Evolutionary conservation across 2,113 vertebrate genomes (phyloP).

Genomic region (Melanerpes aurifrons): DNA sequence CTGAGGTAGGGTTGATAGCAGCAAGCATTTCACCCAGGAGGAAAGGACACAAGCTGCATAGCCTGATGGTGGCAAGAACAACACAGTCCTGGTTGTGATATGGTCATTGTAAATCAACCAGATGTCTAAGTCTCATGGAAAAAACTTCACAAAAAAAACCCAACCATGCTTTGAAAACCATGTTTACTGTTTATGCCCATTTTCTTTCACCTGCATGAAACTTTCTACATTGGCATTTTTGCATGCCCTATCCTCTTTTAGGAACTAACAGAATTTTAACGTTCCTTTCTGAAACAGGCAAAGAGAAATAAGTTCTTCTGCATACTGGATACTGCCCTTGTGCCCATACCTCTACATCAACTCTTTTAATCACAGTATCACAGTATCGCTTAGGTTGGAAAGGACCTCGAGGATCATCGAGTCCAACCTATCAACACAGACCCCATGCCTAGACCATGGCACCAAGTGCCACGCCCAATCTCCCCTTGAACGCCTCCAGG

Average conservation of each 20-base stretch:
- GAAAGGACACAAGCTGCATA: not conserved
- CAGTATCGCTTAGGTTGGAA: no score
- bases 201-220: not conserved
- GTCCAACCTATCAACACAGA: no score
- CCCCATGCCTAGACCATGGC: no score
- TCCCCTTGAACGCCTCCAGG: no score
- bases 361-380: not conserved
- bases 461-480: no score
- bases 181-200: not conserved
- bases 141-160: not conserved
- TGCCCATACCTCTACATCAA: not conserved
- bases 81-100: not conserved
- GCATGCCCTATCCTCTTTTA: not conserved
- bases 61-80: not conserved
- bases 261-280: not conserved
- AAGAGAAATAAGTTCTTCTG: not conserved
- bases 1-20: not conserved
- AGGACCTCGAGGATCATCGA: no score
- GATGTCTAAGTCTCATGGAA: not conserved
- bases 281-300: not conserved
- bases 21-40: not conserved
- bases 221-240: not conserved
- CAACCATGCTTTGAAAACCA: not conserved
- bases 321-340: not conserved
- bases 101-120: not conserved